phyloP scores from a whole-genome alignment of 2,797 vertebrate species.

The Agapornis canus region DNA sequence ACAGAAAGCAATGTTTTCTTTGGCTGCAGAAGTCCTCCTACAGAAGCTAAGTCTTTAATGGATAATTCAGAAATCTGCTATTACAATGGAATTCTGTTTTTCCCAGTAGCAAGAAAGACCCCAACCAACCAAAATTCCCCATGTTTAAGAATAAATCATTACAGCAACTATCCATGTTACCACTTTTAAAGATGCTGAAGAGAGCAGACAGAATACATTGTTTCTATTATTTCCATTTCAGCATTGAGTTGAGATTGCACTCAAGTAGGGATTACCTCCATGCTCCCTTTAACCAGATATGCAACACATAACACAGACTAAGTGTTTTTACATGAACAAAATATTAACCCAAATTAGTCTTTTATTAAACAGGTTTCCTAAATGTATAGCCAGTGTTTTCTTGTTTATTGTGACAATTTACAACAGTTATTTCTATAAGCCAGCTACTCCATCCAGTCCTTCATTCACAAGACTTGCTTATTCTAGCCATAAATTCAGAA shows the following conservation, averaged over 20 bases:
- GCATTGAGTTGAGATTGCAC: not conserved
- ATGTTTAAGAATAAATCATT: not conserved
- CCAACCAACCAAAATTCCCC: not conserved
- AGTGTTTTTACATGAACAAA: not conserved
- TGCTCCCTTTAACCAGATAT: not conserved
- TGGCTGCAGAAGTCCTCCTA: not conserved
- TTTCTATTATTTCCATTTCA: not conserved
- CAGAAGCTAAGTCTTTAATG: not conserved
- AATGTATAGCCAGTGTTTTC: not conserved
- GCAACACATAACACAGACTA: not conserved
- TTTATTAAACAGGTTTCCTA: not conserved
- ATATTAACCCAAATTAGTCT: not conserved
- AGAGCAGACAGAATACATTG: not conserved
- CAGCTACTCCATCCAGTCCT: not conserved
- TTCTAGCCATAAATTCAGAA: not conserved
- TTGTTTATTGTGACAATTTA: not conserved
- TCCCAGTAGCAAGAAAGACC: not conserved
- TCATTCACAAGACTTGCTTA: not conserved
- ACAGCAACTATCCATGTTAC: not conserved
- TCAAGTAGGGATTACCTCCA: not conserved
- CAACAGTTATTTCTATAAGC: not conserved
- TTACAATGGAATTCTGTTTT: not conserved
- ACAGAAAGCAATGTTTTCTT: not conserved
- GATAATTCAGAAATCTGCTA: not conserved
- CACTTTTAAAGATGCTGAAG: not conserved